Evolutionary conservation across 2,113 vertebrate genomes (phyloP).

Genomic region (Notiomystis cincta): DNA sequence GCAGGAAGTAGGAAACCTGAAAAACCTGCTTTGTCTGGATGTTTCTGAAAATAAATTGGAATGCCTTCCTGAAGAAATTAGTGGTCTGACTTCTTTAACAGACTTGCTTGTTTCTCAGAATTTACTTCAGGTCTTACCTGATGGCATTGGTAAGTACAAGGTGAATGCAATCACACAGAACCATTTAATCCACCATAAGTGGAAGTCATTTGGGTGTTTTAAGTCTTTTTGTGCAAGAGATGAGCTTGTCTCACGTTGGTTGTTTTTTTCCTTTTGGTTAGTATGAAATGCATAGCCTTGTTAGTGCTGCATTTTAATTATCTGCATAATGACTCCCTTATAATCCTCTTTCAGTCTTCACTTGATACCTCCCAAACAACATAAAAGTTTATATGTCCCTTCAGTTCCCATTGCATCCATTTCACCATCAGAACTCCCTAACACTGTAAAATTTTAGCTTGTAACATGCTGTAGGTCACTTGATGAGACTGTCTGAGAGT

Average conservation of each 20-base stretch:
- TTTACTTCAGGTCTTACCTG: conserved; percentile 86
- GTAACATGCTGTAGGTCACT: not conserved
- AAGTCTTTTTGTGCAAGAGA: not conserved
- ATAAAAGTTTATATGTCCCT: not conserved
- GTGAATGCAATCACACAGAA: not conserved
- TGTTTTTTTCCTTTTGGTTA: not conserved
- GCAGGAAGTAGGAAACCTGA: conserved; percentile 91
- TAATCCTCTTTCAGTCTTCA: not conserved
- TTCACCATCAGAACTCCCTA: not conserved
- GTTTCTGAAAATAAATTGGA: conserved; percentile 97
- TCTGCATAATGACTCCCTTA: not conserved
- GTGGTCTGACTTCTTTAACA: conserved; percentile 82
- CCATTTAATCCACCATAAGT: not conserved
- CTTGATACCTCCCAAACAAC: not conserved
- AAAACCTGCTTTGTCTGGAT: conserved; percentile 92
- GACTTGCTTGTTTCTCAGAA: conserved; percentile 97
- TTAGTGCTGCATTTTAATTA: not conserved
- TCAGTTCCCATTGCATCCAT: not conserved
- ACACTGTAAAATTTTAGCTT: not conserved
- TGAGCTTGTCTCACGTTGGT: not conserved
- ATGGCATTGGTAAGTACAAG: conserved; percentile 84
- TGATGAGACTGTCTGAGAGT: not conserved
- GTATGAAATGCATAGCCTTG: not conserved
- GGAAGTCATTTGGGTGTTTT: not conserved
- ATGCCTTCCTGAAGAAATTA: conserved; percentile 90